Evolutionary conservation across 2,888 invertebrate genomes (phyloP).

Genomic region (Thera obeliscata): DNA sequence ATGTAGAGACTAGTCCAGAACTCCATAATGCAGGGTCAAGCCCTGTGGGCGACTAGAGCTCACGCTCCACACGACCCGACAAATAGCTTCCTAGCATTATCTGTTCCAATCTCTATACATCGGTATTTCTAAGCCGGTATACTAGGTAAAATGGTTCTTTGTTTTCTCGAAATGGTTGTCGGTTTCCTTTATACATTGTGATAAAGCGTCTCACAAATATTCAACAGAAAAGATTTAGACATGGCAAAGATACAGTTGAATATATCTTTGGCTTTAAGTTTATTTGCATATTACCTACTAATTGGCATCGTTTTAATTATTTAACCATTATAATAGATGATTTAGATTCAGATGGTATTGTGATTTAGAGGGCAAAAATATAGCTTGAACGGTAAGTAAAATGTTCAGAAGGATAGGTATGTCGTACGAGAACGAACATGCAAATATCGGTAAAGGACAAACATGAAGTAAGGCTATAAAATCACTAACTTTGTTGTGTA

Average conservation of each 20-base stretch:
- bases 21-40: slow-evolving; percentile 51
- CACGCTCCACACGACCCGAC: slow-evolving; percentile 62
- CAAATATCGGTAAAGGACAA: background rate
- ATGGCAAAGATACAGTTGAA: no score
- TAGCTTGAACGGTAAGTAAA: no score
- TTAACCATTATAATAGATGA: no score
- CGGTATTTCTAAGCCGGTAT: slow-evolving; percentile 8
- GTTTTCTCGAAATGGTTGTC: slow-evolving; percentile 20
- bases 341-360: no score
- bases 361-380: no score
- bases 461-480: background rate
- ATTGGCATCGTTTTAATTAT: no score
- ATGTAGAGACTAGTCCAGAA: slow-evolving; percentile 23
- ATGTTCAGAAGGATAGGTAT: no score
- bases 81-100: slow-evolving; percentile 61
- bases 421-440: no score
- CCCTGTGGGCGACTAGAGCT: slow-evolving; percentile 50
- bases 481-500: background rate
- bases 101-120: slow-evolving; percentile 32
- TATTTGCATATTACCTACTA: no score
- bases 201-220: slow-evolving; percentile 1
- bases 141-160: slow-evolving; percentile 23
- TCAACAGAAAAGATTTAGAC: no score
- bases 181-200: slow-evolving; percentile 5
- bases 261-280: no score